Percentiles rank a stretch among this genome's conserved stretches.
These are phyloP conservation scores for Emmelina monodactyla DNA, from an alignment of 2,888 invertebrate genomes.

Conservation along the genomic window DNA sequence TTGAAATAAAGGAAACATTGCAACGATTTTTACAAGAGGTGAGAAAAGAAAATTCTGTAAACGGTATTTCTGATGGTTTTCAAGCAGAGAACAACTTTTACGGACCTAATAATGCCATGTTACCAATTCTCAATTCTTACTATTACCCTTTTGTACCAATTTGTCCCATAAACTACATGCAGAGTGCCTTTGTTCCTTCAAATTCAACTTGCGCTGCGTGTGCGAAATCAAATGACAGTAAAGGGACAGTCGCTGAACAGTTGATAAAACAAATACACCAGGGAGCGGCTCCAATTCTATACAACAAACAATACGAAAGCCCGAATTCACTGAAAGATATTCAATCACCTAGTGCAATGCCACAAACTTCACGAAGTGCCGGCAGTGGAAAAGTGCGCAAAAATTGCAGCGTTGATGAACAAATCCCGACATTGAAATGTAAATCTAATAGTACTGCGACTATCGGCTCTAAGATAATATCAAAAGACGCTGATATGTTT, in stretches of 20 bases:
- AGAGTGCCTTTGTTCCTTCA: constrained; percentile 33
- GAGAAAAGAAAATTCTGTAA: constrained; percentile 35
- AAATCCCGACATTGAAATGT: too few relatives aligned
- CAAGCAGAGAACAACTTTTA: neutral
- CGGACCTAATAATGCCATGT: constrained; percentile 13
- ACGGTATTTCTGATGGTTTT: constrained; percentile 25
- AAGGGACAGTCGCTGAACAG: constrained; percentile 43
- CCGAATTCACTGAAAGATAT: too few relatives aligned
- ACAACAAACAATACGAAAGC: too few relatives aligned
- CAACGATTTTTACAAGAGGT: constrained; percentile 48
- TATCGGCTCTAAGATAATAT: too few relatives aligned
- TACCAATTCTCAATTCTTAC: constrained; percentile 33
- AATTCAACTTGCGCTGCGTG: constrained; percentile 32
- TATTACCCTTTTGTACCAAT: constrained; percentile 41
- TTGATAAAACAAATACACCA: constrained; percentile 54
- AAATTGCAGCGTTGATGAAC: too few relatives aligned
- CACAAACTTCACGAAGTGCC: too few relatives aligned
- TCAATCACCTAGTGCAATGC: too few relatives aligned
- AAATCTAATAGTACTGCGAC: too few relatives aligned
- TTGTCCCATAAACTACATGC: constrained; percentile 41
- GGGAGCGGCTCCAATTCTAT: constrained; percentile 37
- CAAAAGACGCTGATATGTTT: constrained; percentile 13
- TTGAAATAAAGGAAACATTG: constrained; percentile 50
- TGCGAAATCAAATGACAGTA: constrained; percentile 18
- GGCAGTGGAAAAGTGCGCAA: too few relatives aligned